Evolutionary conservation across 2,113 vertebrate genomes (phyloP).

Genomic region (Ictalurus furcatus): DNA sequence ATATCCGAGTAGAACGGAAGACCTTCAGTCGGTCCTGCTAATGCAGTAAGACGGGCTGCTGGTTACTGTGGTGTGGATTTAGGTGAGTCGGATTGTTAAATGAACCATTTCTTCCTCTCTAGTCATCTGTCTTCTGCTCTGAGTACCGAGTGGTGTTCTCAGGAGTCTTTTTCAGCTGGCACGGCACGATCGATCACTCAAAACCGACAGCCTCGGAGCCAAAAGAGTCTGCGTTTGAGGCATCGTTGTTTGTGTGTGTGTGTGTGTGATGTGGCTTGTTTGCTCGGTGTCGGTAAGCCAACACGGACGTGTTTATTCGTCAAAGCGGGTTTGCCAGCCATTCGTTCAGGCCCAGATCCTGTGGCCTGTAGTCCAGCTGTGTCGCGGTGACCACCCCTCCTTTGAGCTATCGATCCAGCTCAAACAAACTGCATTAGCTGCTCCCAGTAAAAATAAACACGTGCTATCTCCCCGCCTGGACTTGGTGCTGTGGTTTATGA

Average conservation of each 20-base stretch:
- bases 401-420: constrained; percentile 49
- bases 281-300: constrained; percentile 12
- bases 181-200: background rate
- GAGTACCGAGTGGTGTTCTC: constrained; percentile 16
- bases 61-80: constrained; percentile 11
- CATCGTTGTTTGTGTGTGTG: background rate
- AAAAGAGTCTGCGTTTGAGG: background rate
- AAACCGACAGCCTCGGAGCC: constrained; percentile 9
- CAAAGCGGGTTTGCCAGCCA: constrained; percentile 20
- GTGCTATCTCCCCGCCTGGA: constrained; percentile 8
- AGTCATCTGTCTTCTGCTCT: constrained; percentile 39
- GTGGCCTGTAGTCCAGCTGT: constrained; percentile 38
- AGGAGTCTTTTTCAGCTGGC: constrained; percentile 3
- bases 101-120: constrained; percentile 13
- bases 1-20: constrained; percentile 5
- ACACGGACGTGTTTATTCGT: constrained; percentile 45
- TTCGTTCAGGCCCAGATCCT: constrained; percentile 32
- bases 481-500: constrained; percentile 31
- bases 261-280: constrained; percentile 6
- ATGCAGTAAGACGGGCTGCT: background rate
- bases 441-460: constrained; percentile 48
- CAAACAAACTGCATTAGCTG: constrained; percentile 46
- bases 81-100: constrained; percentile 9
- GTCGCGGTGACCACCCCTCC: constrained; percentile 39
- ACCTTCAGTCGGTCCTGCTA: constrained; percentile 2